phyloP scores from a whole-genome alignment of 2,113 vertebrate genomes.

The Tychaedon coryphoeus region DNA sequence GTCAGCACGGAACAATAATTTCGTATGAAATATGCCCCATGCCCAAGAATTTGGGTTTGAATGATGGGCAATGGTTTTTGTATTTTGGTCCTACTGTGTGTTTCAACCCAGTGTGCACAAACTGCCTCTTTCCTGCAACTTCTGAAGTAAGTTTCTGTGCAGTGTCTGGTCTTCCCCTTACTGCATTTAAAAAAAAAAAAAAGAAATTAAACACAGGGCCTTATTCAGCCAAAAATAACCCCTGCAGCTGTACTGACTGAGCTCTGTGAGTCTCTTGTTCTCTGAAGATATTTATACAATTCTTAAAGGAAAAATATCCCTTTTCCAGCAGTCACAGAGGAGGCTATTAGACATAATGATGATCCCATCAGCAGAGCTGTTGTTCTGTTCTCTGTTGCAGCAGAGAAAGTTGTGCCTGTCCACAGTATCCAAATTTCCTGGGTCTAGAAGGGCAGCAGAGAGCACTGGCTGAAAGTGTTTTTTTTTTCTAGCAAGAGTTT shows the following conservation, averaged over 20 bases:
- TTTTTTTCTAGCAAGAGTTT: not conserved
- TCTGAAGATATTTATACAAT: not conserved
- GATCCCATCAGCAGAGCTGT: not conserved
- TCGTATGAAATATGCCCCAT: not conserved
- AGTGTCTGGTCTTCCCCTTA: not conserved
- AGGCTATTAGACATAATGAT: not conserved
- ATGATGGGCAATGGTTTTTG: not conserved
- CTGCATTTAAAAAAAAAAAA: not conserved
- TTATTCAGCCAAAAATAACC: not conserved
- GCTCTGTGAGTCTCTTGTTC: not conserved
- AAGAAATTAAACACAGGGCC: not conserved
- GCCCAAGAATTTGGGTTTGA: not conserved
- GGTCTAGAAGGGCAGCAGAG: not conserved
- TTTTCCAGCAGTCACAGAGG: not conserved
- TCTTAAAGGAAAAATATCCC: not conserved
- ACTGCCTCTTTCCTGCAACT: not conserved
- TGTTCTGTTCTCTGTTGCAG: not conserved
- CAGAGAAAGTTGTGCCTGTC: not conserved
- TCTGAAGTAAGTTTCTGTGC: constrained; percentile 9
- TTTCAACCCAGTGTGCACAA: not conserved
- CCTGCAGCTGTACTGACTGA: not conserved
- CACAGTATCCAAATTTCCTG: not conserved
- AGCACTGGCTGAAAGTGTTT: not conserved
- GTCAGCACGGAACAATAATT: not conserved
- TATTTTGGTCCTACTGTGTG: not conserved